These are phyloP conservation scores for Lasioglossum leucozonium DNA, from an alignment of 2,888 invertebrate genomes.

Conservation along the genomic window DNA sequence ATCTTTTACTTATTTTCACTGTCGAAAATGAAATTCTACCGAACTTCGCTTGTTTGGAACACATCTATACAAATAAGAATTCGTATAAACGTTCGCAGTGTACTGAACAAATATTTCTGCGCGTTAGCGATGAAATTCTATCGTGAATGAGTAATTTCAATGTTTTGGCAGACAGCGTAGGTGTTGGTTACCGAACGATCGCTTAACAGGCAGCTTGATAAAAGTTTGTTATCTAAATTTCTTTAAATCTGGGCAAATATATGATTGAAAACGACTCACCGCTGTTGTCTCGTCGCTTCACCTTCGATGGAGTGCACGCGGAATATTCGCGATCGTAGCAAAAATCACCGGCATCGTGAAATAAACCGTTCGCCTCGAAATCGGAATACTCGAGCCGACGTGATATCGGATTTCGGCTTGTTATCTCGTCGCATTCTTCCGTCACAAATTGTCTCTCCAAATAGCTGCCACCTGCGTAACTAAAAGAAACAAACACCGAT, in stretches of 20 bases:
- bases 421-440: constrained; percentile 56
- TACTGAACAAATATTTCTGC: neutral
- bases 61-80: neutral
- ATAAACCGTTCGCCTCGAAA: constrained; percentile 54
- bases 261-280: constrained; percentile 49
- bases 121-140: neutral
- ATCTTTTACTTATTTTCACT: neutral
- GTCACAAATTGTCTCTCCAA: constrained; percentile 41
- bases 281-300: neutral
- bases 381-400: constrained; percentile 72
- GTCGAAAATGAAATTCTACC: neutral
- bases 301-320: neutral
- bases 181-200: neutral
- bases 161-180: neutral
- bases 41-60: neutral
- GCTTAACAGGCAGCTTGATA: neutral
- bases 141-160: neutral
- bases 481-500: constrained; percentile 41
- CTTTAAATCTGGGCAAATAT: neutral
- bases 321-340: constrained; percentile 36
- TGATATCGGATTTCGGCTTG: constrained; percentile 67
- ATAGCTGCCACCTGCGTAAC: constrained; percentile 64
- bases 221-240: neutral
- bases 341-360: constrained; percentile 53
- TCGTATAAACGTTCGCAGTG: neutral